Evolutionary conservation across 2,113 vertebrate genomes (phyloP).

Genomic region (Columba janthina): DNA sequence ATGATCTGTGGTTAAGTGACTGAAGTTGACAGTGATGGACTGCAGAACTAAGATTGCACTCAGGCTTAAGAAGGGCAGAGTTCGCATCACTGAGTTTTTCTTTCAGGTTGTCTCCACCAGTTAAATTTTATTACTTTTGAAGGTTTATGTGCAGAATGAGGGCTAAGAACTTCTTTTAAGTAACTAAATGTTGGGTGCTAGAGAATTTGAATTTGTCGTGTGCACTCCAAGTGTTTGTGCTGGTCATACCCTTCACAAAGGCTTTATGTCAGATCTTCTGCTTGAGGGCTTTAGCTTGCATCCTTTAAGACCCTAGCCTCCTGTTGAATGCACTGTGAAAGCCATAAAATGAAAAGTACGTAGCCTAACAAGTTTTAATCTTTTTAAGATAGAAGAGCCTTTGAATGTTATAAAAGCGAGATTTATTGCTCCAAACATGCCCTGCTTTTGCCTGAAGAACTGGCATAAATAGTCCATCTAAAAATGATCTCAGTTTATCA

Average conservation of each 20-base stretch:
- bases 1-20: not conserved
- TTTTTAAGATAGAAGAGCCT: not conserved
- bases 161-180: not conserved
- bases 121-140: slow-evolving; percentile 31
- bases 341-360: not conserved
- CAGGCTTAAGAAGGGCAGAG: slow-evolving; percentile 20
- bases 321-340: not conserved
- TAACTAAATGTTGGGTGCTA: not conserved
- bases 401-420: slow-evolving; percentile 6
- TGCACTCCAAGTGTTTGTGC: not conserved
- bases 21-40: slow-evolving; percentile 38
- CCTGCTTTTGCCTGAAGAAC: slow-evolving; percentile 27
- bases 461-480: slow-evolving; percentile 30
- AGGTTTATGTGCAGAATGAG: not conserved
- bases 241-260: not conserved
- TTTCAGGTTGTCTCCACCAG: slow-evolving; percentile 8
- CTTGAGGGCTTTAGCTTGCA: not conserved
- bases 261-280: not conserved
- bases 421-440: not conserved
- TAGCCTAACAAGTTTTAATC: not conserved
- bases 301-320: not conserved
- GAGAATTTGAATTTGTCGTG: not conserved
- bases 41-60: slow-evolving; percentile 8
- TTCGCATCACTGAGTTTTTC: not conserved
- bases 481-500: slow-evolving; percentile 5